A percentile compares a stretch with the other conserved stretches of the same genome.
Evolutionary conservation across 2,888 invertebrate species (phyloP).

Genomic region (Ptilodon capucinus): DNA sequence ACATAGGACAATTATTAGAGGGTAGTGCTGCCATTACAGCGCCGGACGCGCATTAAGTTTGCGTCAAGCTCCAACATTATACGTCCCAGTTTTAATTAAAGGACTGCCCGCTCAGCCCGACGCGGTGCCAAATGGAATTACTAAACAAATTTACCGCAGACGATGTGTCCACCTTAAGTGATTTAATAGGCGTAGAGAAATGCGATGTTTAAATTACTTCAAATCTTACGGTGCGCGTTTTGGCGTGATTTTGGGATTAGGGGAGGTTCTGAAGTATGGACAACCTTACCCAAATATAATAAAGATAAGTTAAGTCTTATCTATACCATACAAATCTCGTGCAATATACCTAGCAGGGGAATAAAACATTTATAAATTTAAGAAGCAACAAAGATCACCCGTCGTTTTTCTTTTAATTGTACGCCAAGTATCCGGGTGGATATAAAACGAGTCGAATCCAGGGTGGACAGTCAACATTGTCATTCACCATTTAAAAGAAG

Average conservation of each 20-base stretch:
- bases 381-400: too few species aligned
- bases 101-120: conserved; percentile 71
- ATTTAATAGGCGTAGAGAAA: conserved; percentile 82
- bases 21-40: conserved; percentile 68
- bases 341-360: too few species aligned
- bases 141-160: conserved; percentile 81
- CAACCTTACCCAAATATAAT: not conserved
- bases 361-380: too few species aligned
- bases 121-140: conserved; percentile 77
- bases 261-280: conserved; percentile 23
- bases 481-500: conserved; percentile 16
- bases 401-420: too few species aligned
- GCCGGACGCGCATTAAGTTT: conserved; percentile 78
- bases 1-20: conserved; percentile 74
- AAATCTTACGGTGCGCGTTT: conserved; percentile 54
- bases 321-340: too few species aligned
- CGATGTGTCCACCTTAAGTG: conserved; percentile 82
- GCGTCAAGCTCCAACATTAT: conserved; percentile 74
- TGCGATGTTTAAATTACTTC: conserved; percentile 69
- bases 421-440: too few species aligned
- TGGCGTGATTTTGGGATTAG: conserved; percentile 22
- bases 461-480: not conserved
- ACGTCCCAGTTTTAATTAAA: conserved; percentile 80
- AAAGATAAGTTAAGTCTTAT: too few species aligned
- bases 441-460: too few species aligned